These are phyloP conservation scores for Myodes glareolus DNA, from an alignment of 2,113 vertebrate species.

Conservation along the genomic window DNA sequence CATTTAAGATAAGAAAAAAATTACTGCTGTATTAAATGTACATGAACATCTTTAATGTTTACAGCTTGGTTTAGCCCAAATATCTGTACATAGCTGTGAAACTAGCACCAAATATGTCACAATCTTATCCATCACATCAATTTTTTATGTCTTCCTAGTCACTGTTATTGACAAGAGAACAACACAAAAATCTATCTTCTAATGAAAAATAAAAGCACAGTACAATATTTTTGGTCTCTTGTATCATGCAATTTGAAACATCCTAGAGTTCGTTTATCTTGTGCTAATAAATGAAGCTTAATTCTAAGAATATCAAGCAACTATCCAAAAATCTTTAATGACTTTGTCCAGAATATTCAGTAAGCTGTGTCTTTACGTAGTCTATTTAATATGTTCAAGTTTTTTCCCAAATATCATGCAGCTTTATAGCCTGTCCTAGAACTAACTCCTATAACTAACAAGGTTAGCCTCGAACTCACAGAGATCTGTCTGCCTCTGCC, in stretches of 20 bases:
- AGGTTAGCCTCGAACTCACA: no score
- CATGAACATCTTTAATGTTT: background rate
- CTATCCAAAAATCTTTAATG: background rate
- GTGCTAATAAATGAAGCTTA: background rate
- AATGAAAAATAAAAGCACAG: background rate
- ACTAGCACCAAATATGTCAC: background rate
- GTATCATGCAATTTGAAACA: accelerated
- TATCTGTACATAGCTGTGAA: background rate
- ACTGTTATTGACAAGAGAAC: background rate
- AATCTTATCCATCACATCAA: background rate
- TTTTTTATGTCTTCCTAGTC: background rate
- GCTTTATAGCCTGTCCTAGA: no score
- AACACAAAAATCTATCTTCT: background rate
- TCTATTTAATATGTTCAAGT: background rate
- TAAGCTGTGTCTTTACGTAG: background rate
- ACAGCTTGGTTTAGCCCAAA: background rate
- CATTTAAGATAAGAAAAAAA: background rate
- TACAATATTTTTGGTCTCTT: background rate
- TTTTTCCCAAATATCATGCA: background rate
- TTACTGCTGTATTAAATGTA: background rate
- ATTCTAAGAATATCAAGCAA: background rate
- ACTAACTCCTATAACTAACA: no score
- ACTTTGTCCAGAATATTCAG: background rate
- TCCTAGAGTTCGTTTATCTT: background rate
- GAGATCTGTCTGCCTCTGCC: no score